Evolutionary conservation across 2,113 vertebrate species (phyloP).

Genomic region (Tenebrosternarchus preto): DNA sequence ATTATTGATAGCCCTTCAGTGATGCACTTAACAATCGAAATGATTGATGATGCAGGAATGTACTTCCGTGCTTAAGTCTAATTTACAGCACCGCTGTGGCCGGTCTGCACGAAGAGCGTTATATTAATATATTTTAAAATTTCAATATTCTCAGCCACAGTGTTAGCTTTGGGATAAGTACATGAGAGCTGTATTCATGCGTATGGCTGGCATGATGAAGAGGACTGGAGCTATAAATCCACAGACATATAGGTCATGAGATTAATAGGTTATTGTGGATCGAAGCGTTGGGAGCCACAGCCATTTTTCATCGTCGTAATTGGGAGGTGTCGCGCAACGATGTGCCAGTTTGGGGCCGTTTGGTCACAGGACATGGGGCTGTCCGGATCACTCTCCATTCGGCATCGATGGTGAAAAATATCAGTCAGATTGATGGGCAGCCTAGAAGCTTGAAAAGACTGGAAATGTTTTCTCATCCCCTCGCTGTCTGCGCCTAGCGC

Average conservation of each 20-base stretch:
- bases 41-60: constrained; percentile 22
- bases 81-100: background rate
- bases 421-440: background rate
- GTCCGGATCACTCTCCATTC: background rate
- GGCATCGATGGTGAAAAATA: constrained; percentile 17
- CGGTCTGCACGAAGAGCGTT: background rate
- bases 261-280: constrained; percentile 47
- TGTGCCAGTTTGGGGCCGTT: constrained; percentile 39
- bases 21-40: background rate
- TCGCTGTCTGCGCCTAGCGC: background rate
- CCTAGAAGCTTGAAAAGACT: constrained; percentile 7
- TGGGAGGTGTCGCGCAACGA: constrained; percentile 37
- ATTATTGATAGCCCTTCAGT: constrained; percentile 17
- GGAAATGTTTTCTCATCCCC: constrained; percentile 1
- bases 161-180: constrained; percentile 29
- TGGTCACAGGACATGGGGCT: constrained; percentile 15
- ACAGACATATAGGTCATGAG: constrained; percentile 47
- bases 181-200: constrained; percentile 10
- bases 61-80: background rate
- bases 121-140: constrained; percentile 13
- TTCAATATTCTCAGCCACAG: background rate
- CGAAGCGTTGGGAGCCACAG: constrained; percentile 22
- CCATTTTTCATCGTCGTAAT: constrained; percentile 51
- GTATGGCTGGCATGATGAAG: background rate
- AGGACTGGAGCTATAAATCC: constrained; percentile 32